Evolutionary conservation across 2,888 invertebrate genomes (phyloP), one percentile per base, ranked within the genome.

Genomic region (Fissipunctia ypsillon): DNA sequence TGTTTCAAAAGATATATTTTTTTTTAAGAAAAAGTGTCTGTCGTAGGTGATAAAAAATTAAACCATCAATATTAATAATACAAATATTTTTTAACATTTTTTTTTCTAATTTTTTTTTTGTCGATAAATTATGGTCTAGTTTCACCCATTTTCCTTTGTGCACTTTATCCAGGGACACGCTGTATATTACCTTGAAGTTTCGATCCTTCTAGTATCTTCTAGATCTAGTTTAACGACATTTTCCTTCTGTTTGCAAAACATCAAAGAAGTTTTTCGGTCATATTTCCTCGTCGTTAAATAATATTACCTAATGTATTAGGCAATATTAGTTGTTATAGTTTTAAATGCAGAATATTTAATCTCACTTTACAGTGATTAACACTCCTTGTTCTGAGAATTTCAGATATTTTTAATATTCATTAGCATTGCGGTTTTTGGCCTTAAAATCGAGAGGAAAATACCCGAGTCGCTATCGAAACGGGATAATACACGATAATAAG

Each of bases 351-450:
- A 68, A 79, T 50, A 50, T 22, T 43, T n/a, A 69, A 76, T 67
- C 66, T 43, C 10, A 52, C 41, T 64, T 67, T 54, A 48, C 28
- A 59, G 43, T 45, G 31, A 50, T 61, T 52, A 56, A 38, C 14
- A 43, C n/a, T n/a, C n/a, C n/a, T 28, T 35, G 28, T 76, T 81
- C 63, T n/a, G n/a, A 38, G 71, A 52, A 81, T 68, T 57, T 10
- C n/a, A 35, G 28, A 63, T 66, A 59, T 43, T 80, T 54, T 61
- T 61, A n/a, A 59, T 43, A 57, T 63, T 45, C 41, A 52, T 19
- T 54, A 22, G 28, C 19, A 28, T 65, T 76, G 64, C 59, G 72
- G 64, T 71, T 76, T 80, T 80, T 80, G 80, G 71, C 79, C 67
- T 67, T n/a, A n/a, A n/a, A 70, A 67, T 19, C n/a, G 41, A 31